These are phyloP conservation scores for Trichoplusia ni DNA, from an alignment of 1,140 invertebrate species.

Conservation along the genomic window DNA sequence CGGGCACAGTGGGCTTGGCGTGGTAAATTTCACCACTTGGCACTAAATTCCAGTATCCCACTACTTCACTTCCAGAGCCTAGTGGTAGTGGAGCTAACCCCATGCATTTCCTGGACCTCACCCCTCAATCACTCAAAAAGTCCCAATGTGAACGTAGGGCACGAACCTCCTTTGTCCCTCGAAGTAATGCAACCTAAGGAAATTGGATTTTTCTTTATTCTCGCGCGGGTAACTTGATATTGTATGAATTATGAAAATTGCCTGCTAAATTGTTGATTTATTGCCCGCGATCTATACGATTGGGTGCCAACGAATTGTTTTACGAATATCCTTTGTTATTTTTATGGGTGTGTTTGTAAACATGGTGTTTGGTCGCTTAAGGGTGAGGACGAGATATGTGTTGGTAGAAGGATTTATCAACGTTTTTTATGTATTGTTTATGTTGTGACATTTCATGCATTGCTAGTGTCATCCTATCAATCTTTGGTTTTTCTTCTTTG, in stretches of 20 bases:
- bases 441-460: too few relatives aligned
- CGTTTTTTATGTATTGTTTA: too few relatives aligned
- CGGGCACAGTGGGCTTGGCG: too few relatives aligned
- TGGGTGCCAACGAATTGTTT: conserved; percentile 45
- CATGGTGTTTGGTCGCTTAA: background rate
- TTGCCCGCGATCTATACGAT: conserved; percentile 59
- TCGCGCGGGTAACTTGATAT: conserved; percentile 69
- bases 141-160: conserved; percentile 45
- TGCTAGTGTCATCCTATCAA: too few relatives aligned
- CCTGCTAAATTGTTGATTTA: conserved; percentile 77
- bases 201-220: conserved; percentile 75
- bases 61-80: too few relatives aligned
- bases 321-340: background rate
- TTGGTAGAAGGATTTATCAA: too few relatives aligned
- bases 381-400: too few relatives aligned
- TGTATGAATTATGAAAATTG: conserved; percentile 79
- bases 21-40: too few relatives aligned
- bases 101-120: too few relatives aligned
- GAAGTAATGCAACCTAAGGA: conserved; percentile 60
- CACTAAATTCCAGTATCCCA: too few relatives aligned
- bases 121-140: background rate
- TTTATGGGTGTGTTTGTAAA: background rate
- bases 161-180: conserved; percentile 49
- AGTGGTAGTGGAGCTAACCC: too few relatives aligned
- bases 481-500: too few relatives aligned